Evolutionary conservation across 2,888 invertebrate genomes (phyloP).

Genomic region (Crocallis elinguaria): DNA sequence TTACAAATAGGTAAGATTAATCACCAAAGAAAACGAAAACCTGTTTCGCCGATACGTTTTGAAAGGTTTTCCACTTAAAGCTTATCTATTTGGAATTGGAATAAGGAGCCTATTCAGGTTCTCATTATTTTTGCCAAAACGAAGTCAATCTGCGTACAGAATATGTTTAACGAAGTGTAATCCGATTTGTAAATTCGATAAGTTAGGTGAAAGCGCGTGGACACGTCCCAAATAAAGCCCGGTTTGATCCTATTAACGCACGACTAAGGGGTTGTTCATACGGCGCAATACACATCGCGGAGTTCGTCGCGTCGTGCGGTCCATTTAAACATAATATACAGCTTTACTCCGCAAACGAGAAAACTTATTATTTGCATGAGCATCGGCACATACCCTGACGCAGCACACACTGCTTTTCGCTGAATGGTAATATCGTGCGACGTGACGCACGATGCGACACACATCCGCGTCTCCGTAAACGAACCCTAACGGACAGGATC

Average conservation of each 20-base stretch:
- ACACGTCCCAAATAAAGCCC: slow-evolving; percentile 79
- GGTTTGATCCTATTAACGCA: slow-evolving; percentile 83
- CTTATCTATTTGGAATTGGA: slow-evolving; percentile 3
- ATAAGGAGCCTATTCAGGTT: slow-evolving; percentile 2
- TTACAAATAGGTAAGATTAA: not conserved
- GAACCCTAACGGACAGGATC: slow-evolving; percentile 77
- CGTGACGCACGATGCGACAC: too few relatives aligned
- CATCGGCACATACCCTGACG: too few relatives aligned
- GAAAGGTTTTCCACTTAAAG: slow-evolving; percentile 1
- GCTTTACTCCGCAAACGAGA: too few relatives aligned
- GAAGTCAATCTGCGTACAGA: slow-evolving; percentile 35
- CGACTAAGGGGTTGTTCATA: too few relatives aligned
- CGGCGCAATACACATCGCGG: too few relatives aligned
- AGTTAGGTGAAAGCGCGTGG: slow-evolving; percentile 82
- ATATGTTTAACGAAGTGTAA: slow-evolving; percentile 79
- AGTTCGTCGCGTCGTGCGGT: too few relatives aligned
- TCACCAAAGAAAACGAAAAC: not conserved
- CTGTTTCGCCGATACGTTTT: not conserved
- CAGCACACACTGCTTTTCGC: too few relatives aligned
- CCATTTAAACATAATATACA: too few relatives aligned
- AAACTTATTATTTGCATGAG: too few relatives aligned
- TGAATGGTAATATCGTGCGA: too few relatives aligned
- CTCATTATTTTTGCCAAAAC: slow-evolving; percentile 34
- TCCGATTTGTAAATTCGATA: slow-evolving; percentile 83
- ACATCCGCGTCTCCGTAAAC: too few relatives aligned